phyloP scores from a whole-genome alignment of 2,888 invertebrate species.

The Oscheius onirici region DNA sequence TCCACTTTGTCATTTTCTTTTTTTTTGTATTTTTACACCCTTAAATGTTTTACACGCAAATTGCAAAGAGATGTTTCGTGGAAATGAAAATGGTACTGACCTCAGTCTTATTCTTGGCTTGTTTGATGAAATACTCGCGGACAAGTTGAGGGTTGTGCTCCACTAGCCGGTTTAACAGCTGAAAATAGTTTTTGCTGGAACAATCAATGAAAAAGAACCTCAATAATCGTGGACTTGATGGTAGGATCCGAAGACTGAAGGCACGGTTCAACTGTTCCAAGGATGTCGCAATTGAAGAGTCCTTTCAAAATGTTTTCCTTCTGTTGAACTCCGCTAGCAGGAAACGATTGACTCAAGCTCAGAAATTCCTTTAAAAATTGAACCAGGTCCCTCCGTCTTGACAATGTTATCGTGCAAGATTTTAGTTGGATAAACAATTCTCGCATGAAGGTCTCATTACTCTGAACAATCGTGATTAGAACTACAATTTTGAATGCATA shows the following conservation, averaged over 20 bases:
- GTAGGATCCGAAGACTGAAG: slow-evolving; percentile 81
- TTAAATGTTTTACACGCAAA: background rate
- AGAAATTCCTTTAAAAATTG: slow-evolving; percentile 98
- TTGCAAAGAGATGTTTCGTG: background rate
- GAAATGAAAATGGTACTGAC: slow-evolving; percentile 30
- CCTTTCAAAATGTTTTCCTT: slow-evolving; percentile 95
- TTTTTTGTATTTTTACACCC: no score
- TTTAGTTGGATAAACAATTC: slow-evolving; percentile 92
- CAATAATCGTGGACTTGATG: slow-evolving; percentile 95
- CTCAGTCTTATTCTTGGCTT: slow-evolving; percentile 78
- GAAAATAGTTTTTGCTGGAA: background rate
- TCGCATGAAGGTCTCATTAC: slow-evolving; percentile 94
- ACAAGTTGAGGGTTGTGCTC: slow-evolving; percentile 97
- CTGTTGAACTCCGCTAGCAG: slow-evolving; percentile 94
- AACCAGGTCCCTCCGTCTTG: slow-evolving; percentile 89
- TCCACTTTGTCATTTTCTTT: background rate
- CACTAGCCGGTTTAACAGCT: slow-evolving; percentile 93
- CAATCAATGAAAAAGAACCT: slow-evolving; percentile 73
- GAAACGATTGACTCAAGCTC: slow-evolving; percentile 96
- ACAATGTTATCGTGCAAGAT: slow-evolving; percentile 85
- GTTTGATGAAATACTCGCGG: slow-evolving; percentile 93
- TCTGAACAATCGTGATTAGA: slow-evolving; percentile 76
- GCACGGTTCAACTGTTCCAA: slow-evolving; percentile 67
- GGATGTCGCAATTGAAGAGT: slow-evolving; percentile 64
- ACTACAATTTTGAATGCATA: slow-evolving; percentile 54